A percentile compares a stretch with the other conserved stretches of the same genome.
These are phyloP conservation scores for Nyctalus aviator DNA, from an alignment of 2,797 vertebrate species.

Conservation along the genomic window DNA sequence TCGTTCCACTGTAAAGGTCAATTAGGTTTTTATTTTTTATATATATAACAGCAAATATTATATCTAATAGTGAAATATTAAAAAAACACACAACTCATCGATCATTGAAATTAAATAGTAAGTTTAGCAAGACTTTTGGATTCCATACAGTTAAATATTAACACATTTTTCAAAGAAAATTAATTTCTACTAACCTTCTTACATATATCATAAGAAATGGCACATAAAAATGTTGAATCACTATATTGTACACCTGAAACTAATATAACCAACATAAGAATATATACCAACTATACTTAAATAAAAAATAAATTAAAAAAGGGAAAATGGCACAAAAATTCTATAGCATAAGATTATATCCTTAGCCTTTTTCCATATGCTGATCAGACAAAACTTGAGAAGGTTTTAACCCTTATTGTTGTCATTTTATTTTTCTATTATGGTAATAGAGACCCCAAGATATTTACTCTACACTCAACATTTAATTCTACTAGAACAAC, in stretches of 20 bases:
- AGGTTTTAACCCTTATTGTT: not conserved
- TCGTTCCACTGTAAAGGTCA: too few relatives aligned
- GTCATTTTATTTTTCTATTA: not conserved
- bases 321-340: not conserved
- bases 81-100: not conserved
- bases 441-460: not conserved
- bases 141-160: slow-evolving; percentile 12
- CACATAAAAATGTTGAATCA: not conserved
- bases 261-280: not conserved
- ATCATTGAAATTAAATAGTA: not conserved
- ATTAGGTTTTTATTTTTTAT: too few relatives aligned
- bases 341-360: not conserved
- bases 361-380: not conserved
- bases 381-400: not conserved
- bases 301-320: not conserved
- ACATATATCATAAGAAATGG: slow-evolving; percentile 11
- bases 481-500: slow-evolving; percentile 30
- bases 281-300: not conserved
- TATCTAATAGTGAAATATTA: not conserved
- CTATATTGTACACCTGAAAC: not conserved
- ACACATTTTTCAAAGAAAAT: not conserved
- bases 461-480: not conserved
- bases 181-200: not conserved
- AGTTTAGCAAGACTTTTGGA: slow-evolving; percentile 2
- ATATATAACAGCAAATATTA: not conserved